Evolutionary conservation across 2,113 vertebrate species (phyloP).

Genomic region (Lepisosteus osseus): DNA sequence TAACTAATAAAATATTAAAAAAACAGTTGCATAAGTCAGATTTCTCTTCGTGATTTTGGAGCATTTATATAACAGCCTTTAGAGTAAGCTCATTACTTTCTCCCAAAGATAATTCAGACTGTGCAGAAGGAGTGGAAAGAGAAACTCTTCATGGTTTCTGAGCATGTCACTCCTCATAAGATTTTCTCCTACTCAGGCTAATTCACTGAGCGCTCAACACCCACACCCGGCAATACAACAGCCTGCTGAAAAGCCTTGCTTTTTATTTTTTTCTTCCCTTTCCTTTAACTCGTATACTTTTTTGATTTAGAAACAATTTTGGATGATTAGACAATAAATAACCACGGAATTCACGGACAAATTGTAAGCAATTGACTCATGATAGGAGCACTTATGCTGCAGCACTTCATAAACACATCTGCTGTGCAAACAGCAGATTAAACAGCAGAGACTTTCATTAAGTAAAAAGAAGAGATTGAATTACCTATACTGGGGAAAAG

Average conservation of each 20-base stretch:
- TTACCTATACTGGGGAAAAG: too few relatives aligned
- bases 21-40: background rate
- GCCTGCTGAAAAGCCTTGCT: conserved; percentile 3
- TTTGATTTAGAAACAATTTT: background rate
- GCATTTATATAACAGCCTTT: conserved; percentile 8
- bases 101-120: conserved; percentile 15
- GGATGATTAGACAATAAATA: background rate
- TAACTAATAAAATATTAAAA: background rate
- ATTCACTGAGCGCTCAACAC: conserved; percentile 10
- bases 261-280: background rate
- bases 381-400: too few relatives aligned
- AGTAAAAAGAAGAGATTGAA: too few relatives aligned
- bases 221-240: background rate
- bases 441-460: too few relatives aligned
- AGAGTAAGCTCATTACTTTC: background rate
- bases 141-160: conserved; percentile 14
- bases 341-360: too few relatives aligned
- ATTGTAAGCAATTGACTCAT: too few relatives aligned
- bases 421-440: too few relatives aligned
- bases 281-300: background rate
- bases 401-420: too few relatives aligned
- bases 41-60: background rate
- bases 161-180: conserved; percentile 19
- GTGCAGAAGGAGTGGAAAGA: background rate
- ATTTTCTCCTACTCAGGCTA: conserved; percentile 16